Evolutionary conservation across 2,797 vertebrate species (phyloP), one percentile per base, ranked within the genome.

Genomic region (Valencia hispanica): DNA sequence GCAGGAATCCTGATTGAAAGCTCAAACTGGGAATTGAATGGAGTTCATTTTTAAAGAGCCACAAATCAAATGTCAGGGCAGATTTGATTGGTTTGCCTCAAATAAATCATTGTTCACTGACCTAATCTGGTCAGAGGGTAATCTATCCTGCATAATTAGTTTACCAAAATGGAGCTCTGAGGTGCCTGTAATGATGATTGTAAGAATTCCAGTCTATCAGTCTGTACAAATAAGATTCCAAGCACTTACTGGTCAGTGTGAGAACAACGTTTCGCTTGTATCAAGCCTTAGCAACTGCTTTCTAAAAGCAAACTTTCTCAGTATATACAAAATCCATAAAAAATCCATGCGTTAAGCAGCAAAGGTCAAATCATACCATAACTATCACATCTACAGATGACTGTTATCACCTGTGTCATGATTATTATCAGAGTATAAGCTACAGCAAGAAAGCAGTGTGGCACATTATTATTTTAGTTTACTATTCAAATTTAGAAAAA

Each of bases 91-190:
- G 84, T 74, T 73, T 63, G 69, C 73, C 81, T 81, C 76, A 53
- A 84, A 91, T 88, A 86, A 90, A 84, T 90, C 81, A 87, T 65
- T 88, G 87, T 90, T 75, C 83, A 78, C 66, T 79, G 85, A 85
- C 84, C 73, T 75, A 15, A 32, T 84, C 82, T 78, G 82, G 80
- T 87, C 84, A 88, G 71, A 88, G 74, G 87, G 80, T 73, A 78
- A 86, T 91, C 84, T 73, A 81, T 79, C 86, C 72, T 82, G 70
- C 76, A 61, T 88, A 92, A 91, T 93, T 88, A 88, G 80, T 85
- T 87, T 75, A 89, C 84, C 59, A 74, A 84, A 85, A 74, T 77
- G 88, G 86, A 39, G 66, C 75, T 71, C 50, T 88, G 73, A 78
- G 72, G 88, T 85, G 74, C 83, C 53, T 68, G 36, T 80, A 68